Base-by-base conservation (phyloP, 2,797 vertebrate species). In the Myripristis murdjan region DNA sequence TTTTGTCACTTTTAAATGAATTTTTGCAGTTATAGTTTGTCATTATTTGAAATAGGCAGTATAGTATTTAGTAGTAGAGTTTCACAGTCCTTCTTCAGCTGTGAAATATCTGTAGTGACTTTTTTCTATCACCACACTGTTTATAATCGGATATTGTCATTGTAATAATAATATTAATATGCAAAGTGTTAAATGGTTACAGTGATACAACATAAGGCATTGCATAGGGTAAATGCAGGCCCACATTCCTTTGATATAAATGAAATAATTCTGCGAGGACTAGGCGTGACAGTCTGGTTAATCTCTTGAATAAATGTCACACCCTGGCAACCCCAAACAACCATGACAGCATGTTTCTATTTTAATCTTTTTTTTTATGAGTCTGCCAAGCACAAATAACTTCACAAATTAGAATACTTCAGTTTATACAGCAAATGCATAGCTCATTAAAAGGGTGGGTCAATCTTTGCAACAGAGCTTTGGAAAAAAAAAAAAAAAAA, bases 321-420 rank as follows among this genome's bases (percentile, higher is more conserved):
- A 7, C 39, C 11, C 18, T 49, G 52, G 33, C 70, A 16, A 72
- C 22, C 49, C 54, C 52, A 3, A 47, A 62, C 64, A 77, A 79
- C 22, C 6, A 44, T 72, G 18, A 37, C 39, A 64, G 16, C 1
- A 3, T 58, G 71, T 33, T 82, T 79, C 64, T 64, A 53, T 76
- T 77, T 70, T 64, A 47, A 15, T 69, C 33, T 26, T 1, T n/a
- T 1, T n/a, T 62, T 83, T 86, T 73, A 82, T 24, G 12, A 63
- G 58, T 56, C 41, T 12, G 55, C 16, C 11, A 41, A 55, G 52
- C 64, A n/a, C 33, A 44, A 73, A 58, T 51, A 61, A 51, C 67
- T 80, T 48, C 47, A 24, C 12, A 52, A 65, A 65, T 73, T 55
- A 18, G 41, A 73, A 51, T 64, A 53, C 43, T 76, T 7, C 55